A percentile compares a stretch with the other conserved stretches of the same genome.
These are phyloP conservation scores for Apamea crenata DNA, from an alignment of 2,888 invertebrate genomes.

Conservation along the genomic window DNA sequence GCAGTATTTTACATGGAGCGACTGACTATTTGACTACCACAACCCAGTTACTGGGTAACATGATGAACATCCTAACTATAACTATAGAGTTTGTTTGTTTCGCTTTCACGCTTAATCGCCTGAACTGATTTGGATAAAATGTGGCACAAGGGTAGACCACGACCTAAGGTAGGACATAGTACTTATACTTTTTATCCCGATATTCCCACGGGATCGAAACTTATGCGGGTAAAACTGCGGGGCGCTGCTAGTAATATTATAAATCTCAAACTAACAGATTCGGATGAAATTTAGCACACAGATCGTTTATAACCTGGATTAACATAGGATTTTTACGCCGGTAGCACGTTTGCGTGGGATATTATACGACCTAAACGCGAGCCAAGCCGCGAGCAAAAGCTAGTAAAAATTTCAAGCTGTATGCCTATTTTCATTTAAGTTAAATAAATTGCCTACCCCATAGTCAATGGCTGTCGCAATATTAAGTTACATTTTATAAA, in stretches of 20 bases:
- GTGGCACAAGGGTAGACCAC: too few species aligned
- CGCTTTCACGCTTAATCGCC: too few species aligned
- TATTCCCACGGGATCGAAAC: too few species aligned
- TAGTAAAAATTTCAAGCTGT: neutral
- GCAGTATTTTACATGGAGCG: neutral
- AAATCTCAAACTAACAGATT: neutral
- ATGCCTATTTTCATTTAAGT: neutral
- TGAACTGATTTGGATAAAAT: too few species aligned
- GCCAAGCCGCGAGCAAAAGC: neutral
- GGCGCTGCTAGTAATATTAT: neutral
- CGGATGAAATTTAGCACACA: neutral
- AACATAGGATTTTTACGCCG: neutral
- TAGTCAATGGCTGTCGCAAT: slow-evolving; percentile 1
- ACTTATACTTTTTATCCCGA: too few species aligned
- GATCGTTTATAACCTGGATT: neutral
- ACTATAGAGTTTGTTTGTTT: too few species aligned
- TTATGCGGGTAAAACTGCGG: too few species aligned
- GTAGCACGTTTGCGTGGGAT: neutral
- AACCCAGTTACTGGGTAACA: neutral
- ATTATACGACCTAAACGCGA: neutral
- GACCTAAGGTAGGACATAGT: too few species aligned
- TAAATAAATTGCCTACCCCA: slow-evolving; percentile 6
- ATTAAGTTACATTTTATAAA: slow-evolving; percentile 8
- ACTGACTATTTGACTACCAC: neutral
- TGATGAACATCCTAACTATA: neutral